Percentiles rank a stretch among this genome's conserved stretches.
These are phyloP conservation scores for Drosophila navojoa DNA, from an alignment of 1,140 invertebrate genomes.

Conservation along the genomic window DNA sequence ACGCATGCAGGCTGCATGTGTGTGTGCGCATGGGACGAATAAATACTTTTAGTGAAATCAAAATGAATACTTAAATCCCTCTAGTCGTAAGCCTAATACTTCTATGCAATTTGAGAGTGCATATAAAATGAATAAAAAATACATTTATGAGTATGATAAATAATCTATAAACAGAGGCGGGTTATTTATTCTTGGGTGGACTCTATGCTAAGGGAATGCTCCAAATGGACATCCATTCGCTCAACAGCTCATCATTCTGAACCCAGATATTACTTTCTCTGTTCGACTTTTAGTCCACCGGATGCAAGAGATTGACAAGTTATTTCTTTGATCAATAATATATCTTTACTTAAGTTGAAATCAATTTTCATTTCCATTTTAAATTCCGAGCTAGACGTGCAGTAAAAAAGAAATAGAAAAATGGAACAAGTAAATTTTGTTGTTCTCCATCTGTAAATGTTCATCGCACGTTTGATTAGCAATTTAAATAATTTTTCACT, in stretches of 20 bases:
- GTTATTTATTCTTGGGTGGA: too few species aligned
- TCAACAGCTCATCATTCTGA: too few species aligned
- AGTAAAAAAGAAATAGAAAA: conserved; percentile 22
- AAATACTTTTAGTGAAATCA: conserved; percentile 77
- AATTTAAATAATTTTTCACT: conserved; percentile 83
- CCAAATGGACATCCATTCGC: too few species aligned
- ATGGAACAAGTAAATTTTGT: conserved; percentile 30
- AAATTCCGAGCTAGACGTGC: conserved; percentile 38
- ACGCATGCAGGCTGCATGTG: conserved; percentile 4
- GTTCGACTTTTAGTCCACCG: too few species aligned
- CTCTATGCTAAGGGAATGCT: too few species aligned
- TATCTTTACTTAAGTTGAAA: conserved; percentile 58
- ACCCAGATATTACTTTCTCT: too few species aligned
- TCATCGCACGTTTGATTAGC: conserved; percentile 72
- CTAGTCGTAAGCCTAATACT: conserved; percentile 71
- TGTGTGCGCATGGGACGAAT: conserved; percentile 46
- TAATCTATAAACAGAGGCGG: conserved; percentile 14
- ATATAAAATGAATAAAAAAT: conserved; percentile 50
- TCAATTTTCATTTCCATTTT: conserved; percentile 71
- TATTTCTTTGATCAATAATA: conserved; percentile 70
- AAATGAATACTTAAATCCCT: conserved; percentile 66
- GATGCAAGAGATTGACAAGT: background rate
- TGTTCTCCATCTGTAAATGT: conserved; percentile 23
- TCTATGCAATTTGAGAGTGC: conserved; percentile 39
- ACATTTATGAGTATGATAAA: conserved; percentile 28